Conservation (phyloP, 2,113 vertebrate species). For the Otus sunia region DNA sequence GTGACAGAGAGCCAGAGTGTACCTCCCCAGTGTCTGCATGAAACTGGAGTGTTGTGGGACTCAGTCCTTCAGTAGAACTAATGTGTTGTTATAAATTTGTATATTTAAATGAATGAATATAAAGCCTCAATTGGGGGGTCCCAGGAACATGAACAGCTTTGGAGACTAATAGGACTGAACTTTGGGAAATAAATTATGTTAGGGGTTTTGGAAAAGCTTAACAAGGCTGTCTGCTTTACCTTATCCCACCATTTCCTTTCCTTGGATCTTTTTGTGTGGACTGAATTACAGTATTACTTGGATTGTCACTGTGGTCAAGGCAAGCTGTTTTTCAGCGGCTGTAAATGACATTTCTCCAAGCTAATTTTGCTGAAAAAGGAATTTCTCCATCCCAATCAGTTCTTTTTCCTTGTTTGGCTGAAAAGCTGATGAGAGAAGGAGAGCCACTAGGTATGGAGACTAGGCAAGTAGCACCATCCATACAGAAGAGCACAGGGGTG, state of each 20-base stretch:
- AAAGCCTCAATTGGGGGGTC: neutral
- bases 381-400: no score
- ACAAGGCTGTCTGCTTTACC: neutral
- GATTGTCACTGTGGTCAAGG: neutral
- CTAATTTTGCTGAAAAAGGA: no score
- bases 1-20: neutral
- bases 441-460: neutral
- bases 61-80: neutral
- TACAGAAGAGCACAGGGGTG: neutral
- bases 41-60: neutral
- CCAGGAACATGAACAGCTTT: neutral
- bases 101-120: neutral
- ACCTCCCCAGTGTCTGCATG: neutral
- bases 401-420: neutral
- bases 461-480: neutral
- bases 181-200: neutral
- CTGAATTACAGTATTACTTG: neutral
- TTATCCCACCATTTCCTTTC: neutral
- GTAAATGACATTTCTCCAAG: conserved; percentile 20
- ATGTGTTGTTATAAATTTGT: rapidly evolving
- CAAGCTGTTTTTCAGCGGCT: conserved; percentile 12
- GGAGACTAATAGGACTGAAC: neutral
- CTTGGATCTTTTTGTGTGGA: neutral
- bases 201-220: neutral
- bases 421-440: neutral